phyloP scores from a whole-genome alignment of 2,888 invertebrate species.

The Rotaria socialis region DNA sequence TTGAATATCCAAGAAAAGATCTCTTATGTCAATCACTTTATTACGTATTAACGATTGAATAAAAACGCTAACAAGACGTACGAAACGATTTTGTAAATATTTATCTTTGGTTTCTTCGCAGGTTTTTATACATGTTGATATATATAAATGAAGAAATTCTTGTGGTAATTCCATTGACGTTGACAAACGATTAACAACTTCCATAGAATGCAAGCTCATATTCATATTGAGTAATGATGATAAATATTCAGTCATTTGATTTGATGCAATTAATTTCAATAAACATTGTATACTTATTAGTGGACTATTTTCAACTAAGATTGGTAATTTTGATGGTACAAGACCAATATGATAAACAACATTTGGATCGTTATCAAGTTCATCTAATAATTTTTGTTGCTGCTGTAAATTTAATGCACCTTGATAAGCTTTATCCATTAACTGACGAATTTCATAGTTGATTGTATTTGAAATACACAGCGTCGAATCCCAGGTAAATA shows the following conservation, averaged over 20 bases:
- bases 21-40: conserved; percentile 96
- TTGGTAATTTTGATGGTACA: conserved; percentile 76
- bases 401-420: conserved; percentile 80
- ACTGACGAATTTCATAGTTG: conserved; percentile 47
- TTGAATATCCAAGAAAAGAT: conserved; percentile 54
- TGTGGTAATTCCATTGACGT: conserved; percentile 77
- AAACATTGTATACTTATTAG: conserved; percentile 27
- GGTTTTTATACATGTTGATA: conserved; percentile 91
- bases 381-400: conserved; percentile 75
- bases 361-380: conserved; percentile 77
- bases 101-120: conserved; percentile 84
- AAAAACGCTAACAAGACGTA: conserved; percentile 91
- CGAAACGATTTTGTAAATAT: conserved; percentile 92
- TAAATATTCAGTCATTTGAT: conserved; percentile 32
- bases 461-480: conserved; percentile 56
- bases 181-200: conserved; percentile 82
- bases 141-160: conserved; percentile 92
- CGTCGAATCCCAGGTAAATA: conserved; percentile 72
- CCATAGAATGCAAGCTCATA: conserved; percentile 96
- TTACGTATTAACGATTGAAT: conserved; percentile 90
- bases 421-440: conserved; percentile 71
- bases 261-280: conserved; percentile 17
- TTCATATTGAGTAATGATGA: conserved; percentile 64
- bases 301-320: conserved; percentile 47
- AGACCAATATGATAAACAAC: conserved; percentile 78